phyloP scores from a whole-genome alignment of 1,140 invertebrate genomes.

The Pseudomyrmex concolor region DNA sequence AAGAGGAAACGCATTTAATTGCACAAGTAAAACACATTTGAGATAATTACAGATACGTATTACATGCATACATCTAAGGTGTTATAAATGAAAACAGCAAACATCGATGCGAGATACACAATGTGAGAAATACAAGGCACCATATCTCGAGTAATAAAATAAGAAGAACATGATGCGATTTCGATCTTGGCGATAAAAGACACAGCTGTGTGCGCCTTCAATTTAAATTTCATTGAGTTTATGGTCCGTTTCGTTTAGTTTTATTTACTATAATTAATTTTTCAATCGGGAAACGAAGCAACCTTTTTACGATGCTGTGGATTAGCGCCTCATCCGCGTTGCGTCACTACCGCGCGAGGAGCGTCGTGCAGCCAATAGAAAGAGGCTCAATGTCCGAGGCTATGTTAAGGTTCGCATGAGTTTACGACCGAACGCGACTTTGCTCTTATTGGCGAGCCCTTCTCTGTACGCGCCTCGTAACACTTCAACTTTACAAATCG shows the following conservation, averaged over 20 bases:
- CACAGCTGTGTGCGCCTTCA: slow-evolving; percentile 60
- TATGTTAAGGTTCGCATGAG: slow-evolving; percentile 66
- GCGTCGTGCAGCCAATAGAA: slow-evolving; percentile 63
- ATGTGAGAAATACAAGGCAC: not conserved
- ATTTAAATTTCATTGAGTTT: slow-evolving; percentile 75
- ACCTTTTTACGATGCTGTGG: slow-evolving; percentile 71
- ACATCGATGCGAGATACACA: slow-evolving; percentile 15
- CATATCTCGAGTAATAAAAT: slow-evolving; percentile 26
- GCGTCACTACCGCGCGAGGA: slow-evolving; percentile 60
- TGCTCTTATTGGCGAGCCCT: slow-evolving; percentile 71
- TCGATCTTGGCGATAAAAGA: slow-evolving; percentile 47
- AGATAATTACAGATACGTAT: no score
- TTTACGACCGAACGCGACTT: slow-evolving; percentile 68
- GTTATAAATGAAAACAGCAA: not conserved
- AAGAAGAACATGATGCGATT: slow-evolving; percentile 48
- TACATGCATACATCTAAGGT: not conserved
- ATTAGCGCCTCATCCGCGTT: slow-evolving; percentile 70
- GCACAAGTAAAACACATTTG: no score
- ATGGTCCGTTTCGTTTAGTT: slow-evolving; percentile 69
- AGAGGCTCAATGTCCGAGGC: slow-evolving; percentile 38
- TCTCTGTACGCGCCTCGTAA: slow-evolving; percentile 71
- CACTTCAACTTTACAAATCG: slow-evolving; percentile 73
- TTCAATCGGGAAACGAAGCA: slow-evolving; percentile 72
- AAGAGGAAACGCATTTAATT: no score
- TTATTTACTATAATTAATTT: slow-evolving; percentile 75